Conservation (phyloP, 1,140 invertebrate species). For the Eriosoma lanigerum region DNA sequence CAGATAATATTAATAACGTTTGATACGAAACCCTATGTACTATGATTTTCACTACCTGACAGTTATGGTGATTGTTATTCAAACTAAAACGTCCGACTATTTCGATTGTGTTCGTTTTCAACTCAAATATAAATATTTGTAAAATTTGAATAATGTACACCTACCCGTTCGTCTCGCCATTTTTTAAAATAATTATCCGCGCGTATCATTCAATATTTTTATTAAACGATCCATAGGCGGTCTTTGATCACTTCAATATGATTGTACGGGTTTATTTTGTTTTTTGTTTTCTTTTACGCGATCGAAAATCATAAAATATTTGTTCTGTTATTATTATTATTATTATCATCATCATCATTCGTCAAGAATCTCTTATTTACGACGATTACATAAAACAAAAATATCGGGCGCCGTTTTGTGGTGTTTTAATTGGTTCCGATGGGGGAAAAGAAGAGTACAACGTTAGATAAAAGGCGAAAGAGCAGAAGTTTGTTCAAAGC, state of each 20-base stretch:
- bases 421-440: slow-evolving; percentile 43
- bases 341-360: not conserved
- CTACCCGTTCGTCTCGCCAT: too few relatives aligned
- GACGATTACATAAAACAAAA: slow-evolving; percentile 42
- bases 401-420: slow-evolving; percentile 14
- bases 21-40: too few relatives aligned
- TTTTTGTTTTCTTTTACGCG: too few relatives aligned
- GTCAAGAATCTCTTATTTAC: not conserved
- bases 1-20: too few relatives aligned
- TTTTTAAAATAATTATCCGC: slow-evolving; percentile 6
- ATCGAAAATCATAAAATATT: not conserved
- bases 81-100: too few relatives aligned
- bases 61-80: too few relatives aligned
- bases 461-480: slow-evolving; percentile 46
- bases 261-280: too few relatives aligned
- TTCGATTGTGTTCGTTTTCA: too few relatives aligned
- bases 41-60: too few relatives aligned
- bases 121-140: too few relatives aligned
- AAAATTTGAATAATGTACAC: too few relatives aligned
- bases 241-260: too few relatives aligned
- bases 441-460: not conserved
- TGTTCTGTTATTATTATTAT: not conserved
- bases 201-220: not conserved
- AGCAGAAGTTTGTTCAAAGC: slow-evolving; percentile 51
- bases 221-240: not conserved